A percentile compares a stretch with the other conserved stretches of the same genome.
These are phyloP conservation scores for Oreonectes daqikongensis DNA, from an alignment of 2,797 vertebrate genomes.

Conservation along the genomic window DNA sequence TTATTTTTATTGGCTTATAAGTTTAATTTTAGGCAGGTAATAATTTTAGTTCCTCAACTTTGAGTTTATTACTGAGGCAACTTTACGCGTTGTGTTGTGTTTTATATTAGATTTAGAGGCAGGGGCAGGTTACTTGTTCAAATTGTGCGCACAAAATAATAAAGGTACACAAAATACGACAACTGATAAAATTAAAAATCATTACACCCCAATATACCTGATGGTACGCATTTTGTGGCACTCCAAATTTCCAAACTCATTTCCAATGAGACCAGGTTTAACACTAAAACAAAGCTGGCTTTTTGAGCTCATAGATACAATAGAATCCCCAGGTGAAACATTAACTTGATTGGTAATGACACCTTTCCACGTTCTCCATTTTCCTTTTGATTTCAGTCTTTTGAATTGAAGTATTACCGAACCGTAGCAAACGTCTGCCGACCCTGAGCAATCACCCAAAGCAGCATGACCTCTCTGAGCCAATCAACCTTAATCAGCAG, in stretches of 20 bases:
- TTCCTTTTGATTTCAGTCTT: constrained; percentile 44
- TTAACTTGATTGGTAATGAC: constrained; percentile 46
- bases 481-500: constrained; percentile 62
- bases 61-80: no score
- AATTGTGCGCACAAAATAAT: no score
- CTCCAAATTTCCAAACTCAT: no score
- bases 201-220: no score
- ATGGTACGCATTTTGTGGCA: no score
- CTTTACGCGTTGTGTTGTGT: no score
- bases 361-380: constrained; percentile 47
- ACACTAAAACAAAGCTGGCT: constrained; percentile 2
- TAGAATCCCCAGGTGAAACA: constrained; percentile 29
- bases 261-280: no score
- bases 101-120: no score
- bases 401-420: constrained; percentile 45
- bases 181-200: no score
- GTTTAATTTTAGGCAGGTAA: background rate
- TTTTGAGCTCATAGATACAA: constrained; percentile 23
- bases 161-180: no score
- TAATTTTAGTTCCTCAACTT: no score
- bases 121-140: no score
- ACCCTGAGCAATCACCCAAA: constrained; percentile 55
- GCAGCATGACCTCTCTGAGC: constrained; percentile 58
- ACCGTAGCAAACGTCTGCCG: constrained; percentile 33
- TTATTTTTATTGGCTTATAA: background rate